phyloP scores from a whole-genome alignment of 2,113 vertebrate genomes.

The Poeciliopsis retropinna region DNA sequence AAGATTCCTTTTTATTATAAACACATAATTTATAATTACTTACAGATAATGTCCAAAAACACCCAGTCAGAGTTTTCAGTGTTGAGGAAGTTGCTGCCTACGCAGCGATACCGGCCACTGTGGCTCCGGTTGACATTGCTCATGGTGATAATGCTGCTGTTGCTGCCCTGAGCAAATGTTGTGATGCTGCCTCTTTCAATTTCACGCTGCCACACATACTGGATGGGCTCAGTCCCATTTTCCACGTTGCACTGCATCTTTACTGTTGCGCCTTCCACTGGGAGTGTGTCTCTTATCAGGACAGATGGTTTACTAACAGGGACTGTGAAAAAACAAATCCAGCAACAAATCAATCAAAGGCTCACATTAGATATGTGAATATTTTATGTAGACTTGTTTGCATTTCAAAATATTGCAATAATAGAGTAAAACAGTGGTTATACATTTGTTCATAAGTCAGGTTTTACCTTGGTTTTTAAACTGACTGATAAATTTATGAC shows the following conservation, averaged over 20 bases:
- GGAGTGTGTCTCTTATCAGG: conserved; percentile 74
- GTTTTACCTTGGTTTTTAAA: not conserved
- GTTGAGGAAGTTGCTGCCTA: conserved; percentile 83
- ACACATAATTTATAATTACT: conserved; percentile 68
- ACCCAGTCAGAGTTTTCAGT: conserved; percentile 77
- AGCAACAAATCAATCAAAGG: not conserved
- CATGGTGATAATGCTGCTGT: conserved; percentile 70
- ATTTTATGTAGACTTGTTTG: too few species aligned
- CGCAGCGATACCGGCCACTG: conserved; percentile 87
- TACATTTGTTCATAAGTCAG: not conserved
- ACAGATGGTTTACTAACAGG: conserved; percentile 84
- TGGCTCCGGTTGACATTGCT: conserved; percentile 80
- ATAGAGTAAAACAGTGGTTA: not conserved
- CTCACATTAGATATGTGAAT: not conserved
- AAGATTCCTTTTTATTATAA: not conserved
- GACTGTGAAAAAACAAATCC: not conserved
- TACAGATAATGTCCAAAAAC: conserved; percentile 88
- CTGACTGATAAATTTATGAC: not conserved
- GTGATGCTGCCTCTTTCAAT: conserved; percentile 51
- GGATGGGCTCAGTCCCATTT: conserved; percentile 85
- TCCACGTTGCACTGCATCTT: conserved; percentile 80
- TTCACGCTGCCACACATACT: conserved; percentile 84
- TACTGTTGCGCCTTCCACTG: conserved; percentile 77
- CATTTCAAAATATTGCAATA: not conserved
- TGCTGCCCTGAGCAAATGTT: conserved; percentile 58